Conservation (phyloP, 2,888 invertebrate genomes). For the Tolmerus cingulatus region DNA sequence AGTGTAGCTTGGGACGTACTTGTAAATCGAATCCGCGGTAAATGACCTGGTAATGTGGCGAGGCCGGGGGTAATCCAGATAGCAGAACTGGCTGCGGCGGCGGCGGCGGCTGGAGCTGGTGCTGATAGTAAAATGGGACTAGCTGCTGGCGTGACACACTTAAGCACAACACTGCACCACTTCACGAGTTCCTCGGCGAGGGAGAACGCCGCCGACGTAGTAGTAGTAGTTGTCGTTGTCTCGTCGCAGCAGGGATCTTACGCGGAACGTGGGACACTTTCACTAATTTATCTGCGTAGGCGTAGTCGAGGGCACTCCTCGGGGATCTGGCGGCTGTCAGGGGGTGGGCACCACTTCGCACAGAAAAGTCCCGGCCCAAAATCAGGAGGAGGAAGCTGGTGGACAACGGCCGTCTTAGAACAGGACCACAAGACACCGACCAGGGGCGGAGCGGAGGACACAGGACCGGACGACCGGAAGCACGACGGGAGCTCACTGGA, state of each 20-base stretch:
- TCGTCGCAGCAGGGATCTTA: background rate
- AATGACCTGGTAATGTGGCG: slow-evolving; percentile 21
- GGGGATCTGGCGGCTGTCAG: background rate
- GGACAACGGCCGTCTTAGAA: background rate
- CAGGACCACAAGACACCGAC: background rate
- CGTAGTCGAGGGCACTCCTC: background rate
- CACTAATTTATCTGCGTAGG: background rate
- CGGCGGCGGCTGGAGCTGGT: background rate
- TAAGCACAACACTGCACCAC: slow-evolving; percentile 33
- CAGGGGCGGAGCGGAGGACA: background rate
- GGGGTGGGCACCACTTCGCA: background rate
- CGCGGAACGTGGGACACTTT: background rate
- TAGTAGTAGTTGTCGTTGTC: background rate
- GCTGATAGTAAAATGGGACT: slow-evolving; percentile 2
- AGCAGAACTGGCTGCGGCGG: background rate
- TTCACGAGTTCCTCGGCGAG: slow-evolving; percentile 11
- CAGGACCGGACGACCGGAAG: slow-evolving; percentile 42
- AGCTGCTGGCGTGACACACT: slow-evolving; percentile 6
- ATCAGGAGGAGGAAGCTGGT: background rate
- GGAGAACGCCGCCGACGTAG: background rate
- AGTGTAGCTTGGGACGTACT: background rate
- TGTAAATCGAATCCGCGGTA: slow-evolving; percentile 28
- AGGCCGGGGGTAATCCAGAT: slow-evolving; percentile 18
- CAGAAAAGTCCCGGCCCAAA: background rate
- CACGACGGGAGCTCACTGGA: background rate